Percentiles rank a stretch among this genome's conserved stretches.
Evolutionary conservation across 1,140 invertebrate species (phyloP).

Genomic region (Saxidomus purpurata): DNA sequence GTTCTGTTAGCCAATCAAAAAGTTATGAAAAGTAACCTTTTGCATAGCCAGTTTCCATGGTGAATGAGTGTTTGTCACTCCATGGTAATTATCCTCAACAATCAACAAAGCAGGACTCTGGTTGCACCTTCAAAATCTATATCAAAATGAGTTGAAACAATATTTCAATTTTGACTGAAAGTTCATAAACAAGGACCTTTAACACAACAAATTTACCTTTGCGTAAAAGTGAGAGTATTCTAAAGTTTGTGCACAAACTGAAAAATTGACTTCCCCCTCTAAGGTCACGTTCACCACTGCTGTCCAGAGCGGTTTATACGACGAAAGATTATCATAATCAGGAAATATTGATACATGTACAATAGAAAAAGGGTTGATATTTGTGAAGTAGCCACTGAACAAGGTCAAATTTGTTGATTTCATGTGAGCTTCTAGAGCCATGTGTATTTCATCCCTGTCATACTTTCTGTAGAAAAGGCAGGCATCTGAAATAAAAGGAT

Average conservation of each 20-base stretch:
- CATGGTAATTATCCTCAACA: no score
- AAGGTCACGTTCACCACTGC: neutral
- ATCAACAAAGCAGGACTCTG: no score
- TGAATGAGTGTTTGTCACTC: neutral
- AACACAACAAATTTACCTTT: no score
- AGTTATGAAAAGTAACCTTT: neutral
- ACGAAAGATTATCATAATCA: neutral
- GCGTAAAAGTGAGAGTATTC: neutral
- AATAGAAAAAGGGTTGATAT: neutral
- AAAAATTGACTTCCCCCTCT: neutral
- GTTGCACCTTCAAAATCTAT: no score
- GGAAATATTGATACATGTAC: neutral
- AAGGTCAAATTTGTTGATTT: neutral
- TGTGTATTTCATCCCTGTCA: neutral
- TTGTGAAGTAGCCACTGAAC: neutral
- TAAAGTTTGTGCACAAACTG: neutral
- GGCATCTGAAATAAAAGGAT: constrained; percentile 3
- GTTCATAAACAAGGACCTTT: no score
- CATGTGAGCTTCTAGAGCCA: neutral
- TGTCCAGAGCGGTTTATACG: neutral
- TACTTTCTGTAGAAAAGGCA: neutral
- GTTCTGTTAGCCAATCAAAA: no score
- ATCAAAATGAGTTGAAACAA: no score
- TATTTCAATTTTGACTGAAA: no score
- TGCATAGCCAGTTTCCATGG: neutral